Conservation (phyloP, 2,113 vertebrate species). For the Polyodon spathula region DNA sequence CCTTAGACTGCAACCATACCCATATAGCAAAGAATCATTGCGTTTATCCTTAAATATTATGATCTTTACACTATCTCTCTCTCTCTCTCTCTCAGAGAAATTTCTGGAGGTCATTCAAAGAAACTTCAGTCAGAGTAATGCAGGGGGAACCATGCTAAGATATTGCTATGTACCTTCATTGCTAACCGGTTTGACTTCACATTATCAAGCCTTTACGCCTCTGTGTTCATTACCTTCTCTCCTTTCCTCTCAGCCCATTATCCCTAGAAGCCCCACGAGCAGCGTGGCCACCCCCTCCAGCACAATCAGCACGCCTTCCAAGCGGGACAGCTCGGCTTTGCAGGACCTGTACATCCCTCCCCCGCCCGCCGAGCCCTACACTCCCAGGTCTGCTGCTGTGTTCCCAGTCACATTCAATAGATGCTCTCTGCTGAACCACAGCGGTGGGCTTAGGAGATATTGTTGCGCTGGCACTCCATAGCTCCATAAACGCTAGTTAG, state of each 20-base stretch:
- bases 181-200: too few relatives aligned
- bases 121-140: too few relatives aligned
- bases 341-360: conserved; percentile 95
- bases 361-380: conserved; percentile 86
- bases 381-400: conserved; percentile 67
- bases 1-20: too few relatives aligned
- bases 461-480: too few relatives aligned
- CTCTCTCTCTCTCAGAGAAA: conserved; percentile 11
- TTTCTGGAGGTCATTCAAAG: conserved; percentile 12
- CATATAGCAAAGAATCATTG: too few relatives aligned
- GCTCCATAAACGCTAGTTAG: too few relatives aligned
- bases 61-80: not conserved
- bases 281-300: conserved; percentile 89
- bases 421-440: not conserved
- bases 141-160: too few relatives aligned
- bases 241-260: conserved; percentile 69
- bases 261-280: conserved; percentile 92
- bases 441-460: too few relatives aligned
- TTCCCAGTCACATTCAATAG: not conserved
- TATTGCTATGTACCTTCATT: too few relatives aligned
- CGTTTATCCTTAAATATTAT: too few relatives aligned
- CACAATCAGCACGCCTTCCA: conserved; percentile 91
- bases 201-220: too few relatives aligned
- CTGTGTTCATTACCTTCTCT: not conserved
- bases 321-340: conserved; percentile 88